Evolutionary conservation across 2,888 invertebrate species (phyloP), one percentile per base, ranked within the genome.

Genomic region (Acleris sparsana): DNA sequence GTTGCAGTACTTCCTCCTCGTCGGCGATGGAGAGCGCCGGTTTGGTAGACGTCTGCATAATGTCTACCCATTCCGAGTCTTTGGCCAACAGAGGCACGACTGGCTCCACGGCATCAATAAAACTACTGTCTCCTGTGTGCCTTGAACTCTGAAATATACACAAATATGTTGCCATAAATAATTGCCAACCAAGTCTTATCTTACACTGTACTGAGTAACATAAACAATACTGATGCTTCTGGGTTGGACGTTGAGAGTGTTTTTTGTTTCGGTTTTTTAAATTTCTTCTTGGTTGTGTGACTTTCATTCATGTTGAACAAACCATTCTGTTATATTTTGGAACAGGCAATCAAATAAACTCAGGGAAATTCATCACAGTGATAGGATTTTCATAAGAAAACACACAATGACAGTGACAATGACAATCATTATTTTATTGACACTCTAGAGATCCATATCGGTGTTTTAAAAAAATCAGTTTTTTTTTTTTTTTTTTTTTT

Each of bases 11-110:
- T 82, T 85, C 85, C 73, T 89, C 88, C 61, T 86, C 87, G 48
- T 82, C 83, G 57, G 78, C 75, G 48, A 74, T 70, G 62, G 74
- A 70, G 20, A 69, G 72, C 39, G 75, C 64, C 25, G 73, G 72
- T 60, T 58, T 73, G n/a, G 71, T 62, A 48, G 79, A 62, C n/a
- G 79, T 69, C 65, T 87, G 84, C 71, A 87, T 69, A 71, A 88
- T 82, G 72, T 89, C 85, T 73, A 84, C 83, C 93, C 93, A 93
- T 81, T 90, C 89, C 0, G 93, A 93, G 74, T 93, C 93, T 76
- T 90, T 89, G 13, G 92, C 91, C 69, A 89, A 74, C 62, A 93
- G 74, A 3, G 92, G 87, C 58, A 83, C 87, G 43, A 77, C 66
- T 9, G 79, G 79, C 71, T 78, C 77, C 29, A 67, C 51, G 33